phyloP scores from a whole-genome alignment of 2,888 invertebrate species.

The Cryptocephalus primarius region DNA sequence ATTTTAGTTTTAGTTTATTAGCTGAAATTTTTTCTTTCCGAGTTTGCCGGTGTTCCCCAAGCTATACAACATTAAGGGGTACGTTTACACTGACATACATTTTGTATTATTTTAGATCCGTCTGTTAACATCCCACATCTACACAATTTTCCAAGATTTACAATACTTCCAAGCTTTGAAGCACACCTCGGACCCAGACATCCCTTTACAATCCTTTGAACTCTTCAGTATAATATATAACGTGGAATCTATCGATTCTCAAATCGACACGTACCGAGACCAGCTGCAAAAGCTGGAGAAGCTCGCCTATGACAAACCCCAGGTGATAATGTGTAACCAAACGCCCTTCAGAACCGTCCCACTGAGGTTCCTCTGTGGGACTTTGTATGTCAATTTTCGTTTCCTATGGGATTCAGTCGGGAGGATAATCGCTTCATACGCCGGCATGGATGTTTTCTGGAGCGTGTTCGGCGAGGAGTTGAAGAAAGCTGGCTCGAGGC shows the following conservation, averaged over 20 bases:
- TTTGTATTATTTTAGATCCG: slow-evolving; percentile 44
- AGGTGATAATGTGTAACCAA: slow-evolving; percentile 41
- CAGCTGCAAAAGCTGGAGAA: slow-evolving; percentile 65
- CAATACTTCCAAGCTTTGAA: slow-evolving; percentile 38
- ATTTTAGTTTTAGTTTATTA: too few relatives aligned
- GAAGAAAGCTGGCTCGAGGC: slow-evolving; percentile 37
- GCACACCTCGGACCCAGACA: slow-evolving; percentile 26
- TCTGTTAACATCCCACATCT: slow-evolving; percentile 60
- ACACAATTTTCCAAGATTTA: slow-evolving; percentile 53
- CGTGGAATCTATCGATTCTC: slow-evolving; percentile 60
- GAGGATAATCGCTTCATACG: slow-evolving; percentile 65
- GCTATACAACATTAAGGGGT: too few relatives aligned
- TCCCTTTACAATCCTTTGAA: slow-evolving; percentile 39
- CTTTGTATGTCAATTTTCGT: slow-evolving; percentile 77
- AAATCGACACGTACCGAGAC: slow-evolving; percentile 70
- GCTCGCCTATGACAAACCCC: slow-evolving; percentile 52
- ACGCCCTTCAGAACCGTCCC: slow-evolving; percentile 53
- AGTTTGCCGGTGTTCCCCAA: too few relatives aligned
- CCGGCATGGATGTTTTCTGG: slow-evolving; percentile 62
- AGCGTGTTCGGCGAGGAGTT: slow-evolving; percentile 52
- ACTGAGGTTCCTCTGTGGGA: slow-evolving; percentile 70
- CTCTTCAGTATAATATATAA: slow-evolving; percentile 58
- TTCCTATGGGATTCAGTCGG: slow-evolving; percentile 78
- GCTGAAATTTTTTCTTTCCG: too few relatives aligned
- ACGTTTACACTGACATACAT: too few relatives aligned